Evolutionary conservation across 2,888 invertebrate species (phyloP).

Genomic region (Minunthozetes semirufus): DNA sequence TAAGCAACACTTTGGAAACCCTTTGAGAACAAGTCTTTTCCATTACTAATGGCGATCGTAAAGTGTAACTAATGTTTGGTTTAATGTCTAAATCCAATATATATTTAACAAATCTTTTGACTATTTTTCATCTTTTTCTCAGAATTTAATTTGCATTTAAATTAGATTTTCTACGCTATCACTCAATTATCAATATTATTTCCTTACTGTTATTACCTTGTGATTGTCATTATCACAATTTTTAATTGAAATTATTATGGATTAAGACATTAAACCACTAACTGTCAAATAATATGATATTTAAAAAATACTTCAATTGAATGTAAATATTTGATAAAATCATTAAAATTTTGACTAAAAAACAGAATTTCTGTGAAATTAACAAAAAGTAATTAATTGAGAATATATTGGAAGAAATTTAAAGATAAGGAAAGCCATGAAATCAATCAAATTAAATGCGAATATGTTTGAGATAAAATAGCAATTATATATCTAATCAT

Average conservation of each 20-base stretch:
- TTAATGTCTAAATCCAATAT: conserved; percentile 1
- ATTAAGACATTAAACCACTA: too few relatives aligned
- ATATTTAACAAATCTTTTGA: background rate
- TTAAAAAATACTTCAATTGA: too few relatives aligned
- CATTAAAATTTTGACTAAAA: background rate
- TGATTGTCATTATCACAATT: too few relatives aligned
- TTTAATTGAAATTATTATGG: too few relatives aligned
- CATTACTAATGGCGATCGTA: conserved; percentile 2
- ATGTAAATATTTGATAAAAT: background rate
- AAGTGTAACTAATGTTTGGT: background rate
- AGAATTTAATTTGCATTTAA: background rate
- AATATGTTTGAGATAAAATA: background rate
- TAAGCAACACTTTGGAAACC: background rate
- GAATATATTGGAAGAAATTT: background rate
- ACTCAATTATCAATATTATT: too few relatives aligned
- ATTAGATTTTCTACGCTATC: background rate
- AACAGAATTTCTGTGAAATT: background rate
- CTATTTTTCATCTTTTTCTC: background rate
- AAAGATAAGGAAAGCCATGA: background rate
- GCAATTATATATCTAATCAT: background rate
- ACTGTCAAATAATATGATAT: too few relatives aligned
- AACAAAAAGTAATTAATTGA: background rate
- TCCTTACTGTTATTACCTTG: too few relatives aligned
- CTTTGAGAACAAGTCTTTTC: background rate
- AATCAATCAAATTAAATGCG: conserved; percentile 11